Evolutionary conservation across 23 tunicate species (phyloP).

Genomic region (Halocynthia aurantium): DNA sequence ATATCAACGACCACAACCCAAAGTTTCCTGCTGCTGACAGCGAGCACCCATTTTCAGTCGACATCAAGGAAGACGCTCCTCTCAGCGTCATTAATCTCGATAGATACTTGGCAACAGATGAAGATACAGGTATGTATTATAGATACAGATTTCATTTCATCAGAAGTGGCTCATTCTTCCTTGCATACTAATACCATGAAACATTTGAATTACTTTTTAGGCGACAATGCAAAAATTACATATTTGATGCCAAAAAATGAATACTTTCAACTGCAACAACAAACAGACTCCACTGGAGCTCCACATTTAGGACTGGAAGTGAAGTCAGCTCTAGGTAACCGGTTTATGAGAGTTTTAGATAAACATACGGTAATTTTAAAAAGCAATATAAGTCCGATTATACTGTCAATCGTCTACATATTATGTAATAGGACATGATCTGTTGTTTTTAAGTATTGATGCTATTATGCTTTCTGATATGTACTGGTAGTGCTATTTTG

Average conservation of each 20-base stretch:
- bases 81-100: constrained; percentile 32
- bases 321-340: constrained; percentile 17
- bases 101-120: constrained; percentile 58
- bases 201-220: constrained; percentile 22
- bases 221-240: constrained; percentile 34
- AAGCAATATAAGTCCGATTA: too few species aligned
- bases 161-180: not conserved
- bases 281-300: constrained; percentile 53
- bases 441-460: too few species aligned
- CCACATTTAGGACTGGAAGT: constrained; percentile 53
- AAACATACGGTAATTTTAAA: too few species aligned
- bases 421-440: too few species aligned
- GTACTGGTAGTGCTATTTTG: too few species aligned
- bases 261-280: constrained; percentile 32
- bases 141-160: not conserved
- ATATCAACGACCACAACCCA: constrained; percentile 76
- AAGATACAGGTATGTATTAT: constrained; percentile 39
- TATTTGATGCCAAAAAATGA: constrained; percentile 43
- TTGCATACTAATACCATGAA: not conserved
- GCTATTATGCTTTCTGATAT: too few species aligned
- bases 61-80: constrained; percentile 57
- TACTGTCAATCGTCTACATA: too few species aligned
- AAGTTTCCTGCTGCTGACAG: constrained; percentile 32
- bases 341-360: too few species aligned
- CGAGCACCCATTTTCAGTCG: constrained; percentile 20